phyloP scores from a whole-genome alignment of 2,113 vertebrate species.

The Phylloscopus trochilus region DNA sequence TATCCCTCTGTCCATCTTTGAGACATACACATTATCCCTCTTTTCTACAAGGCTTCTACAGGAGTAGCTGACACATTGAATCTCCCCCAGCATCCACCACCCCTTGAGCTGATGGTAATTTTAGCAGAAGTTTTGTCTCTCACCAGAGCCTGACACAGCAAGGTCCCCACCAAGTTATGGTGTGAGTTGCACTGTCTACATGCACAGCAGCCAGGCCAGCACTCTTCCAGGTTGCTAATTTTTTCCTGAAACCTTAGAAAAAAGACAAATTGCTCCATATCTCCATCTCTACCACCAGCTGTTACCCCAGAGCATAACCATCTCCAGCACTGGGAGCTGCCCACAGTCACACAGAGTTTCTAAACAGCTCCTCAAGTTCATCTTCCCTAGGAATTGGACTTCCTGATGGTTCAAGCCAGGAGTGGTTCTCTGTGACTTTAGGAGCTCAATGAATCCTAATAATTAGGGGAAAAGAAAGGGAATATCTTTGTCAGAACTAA shows the following conservation, averaged over 20 bases:
- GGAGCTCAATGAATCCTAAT: neutral
- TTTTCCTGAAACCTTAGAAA: neutral
- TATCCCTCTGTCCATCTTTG: neutral
- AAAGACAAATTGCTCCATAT: neutral
- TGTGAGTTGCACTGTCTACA: neutral
- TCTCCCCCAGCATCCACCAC: neutral
- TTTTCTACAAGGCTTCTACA: neutral
- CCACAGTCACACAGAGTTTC: neutral
- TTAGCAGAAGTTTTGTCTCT: neutral
- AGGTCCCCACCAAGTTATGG: neutral
- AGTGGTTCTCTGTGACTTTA: neutral
- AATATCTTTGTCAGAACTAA: neutral
- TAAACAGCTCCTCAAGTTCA: neutral
- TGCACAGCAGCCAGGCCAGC: neutral
- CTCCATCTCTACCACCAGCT: neutral
- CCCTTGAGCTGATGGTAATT: neutral
- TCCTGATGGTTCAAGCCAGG: neutral
- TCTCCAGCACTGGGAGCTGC: rapidly evolving
- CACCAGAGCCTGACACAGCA: neutral
- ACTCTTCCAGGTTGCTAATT: neutral
- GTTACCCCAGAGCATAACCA: neutral
- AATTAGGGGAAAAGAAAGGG: neutral
- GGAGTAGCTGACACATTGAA: neutral
- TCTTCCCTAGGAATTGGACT: neutral
- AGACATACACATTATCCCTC: neutral